Evolutionary conservation across 2,797 vertebrate genomes (phyloP).

Genomic region (Hydrocynus forskahlii): DNA sequence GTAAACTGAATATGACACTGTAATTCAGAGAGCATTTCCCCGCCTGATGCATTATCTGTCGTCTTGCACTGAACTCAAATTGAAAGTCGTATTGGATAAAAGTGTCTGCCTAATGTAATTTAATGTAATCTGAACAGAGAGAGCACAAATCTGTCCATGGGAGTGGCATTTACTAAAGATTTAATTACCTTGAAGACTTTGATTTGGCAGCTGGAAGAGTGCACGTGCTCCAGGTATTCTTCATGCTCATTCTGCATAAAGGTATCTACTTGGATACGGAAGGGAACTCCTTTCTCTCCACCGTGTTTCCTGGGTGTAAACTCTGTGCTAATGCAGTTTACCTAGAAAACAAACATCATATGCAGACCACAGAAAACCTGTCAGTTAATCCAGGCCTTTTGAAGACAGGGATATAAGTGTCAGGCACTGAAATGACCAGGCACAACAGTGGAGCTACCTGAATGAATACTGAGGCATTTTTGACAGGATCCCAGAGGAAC

Average conservation of each 20-base stretch:
- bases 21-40: too few relatives aligned
- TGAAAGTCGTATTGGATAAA: too few relatives aligned
- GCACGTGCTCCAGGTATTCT: conserved; percentile 88
- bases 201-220: conserved; percentile 95
- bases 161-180: background rate
- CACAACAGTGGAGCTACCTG: conserved; percentile 78
- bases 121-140: too few relatives aligned
- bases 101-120: too few relatives aligned
- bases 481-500: conserved; percentile 93
- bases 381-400: background rate
- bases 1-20: too few relatives aligned
- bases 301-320: conserved; percentile 95
- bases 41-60: too few relatives aligned
- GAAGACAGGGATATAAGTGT: background rate
- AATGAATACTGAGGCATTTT: conserved; percentile 88
- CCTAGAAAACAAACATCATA: conserved; percentile 69
- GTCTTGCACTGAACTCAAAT: too few relatives aligned
- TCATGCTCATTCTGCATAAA: conserved; percentile 86
- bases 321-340: conserved; percentile 98
- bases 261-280: conserved; percentile 91
- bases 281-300: conserved; percentile 93
- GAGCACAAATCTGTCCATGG: background rate
- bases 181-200: conserved; percentile 93
- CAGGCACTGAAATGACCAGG: background rate
- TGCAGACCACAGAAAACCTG: background rate